Evolutionary conservation across 2,797 vertebrate genomes (phyloP), one percentile per base, ranked within the genome.

Genomic region (Epinephelus coioides): DNA sequence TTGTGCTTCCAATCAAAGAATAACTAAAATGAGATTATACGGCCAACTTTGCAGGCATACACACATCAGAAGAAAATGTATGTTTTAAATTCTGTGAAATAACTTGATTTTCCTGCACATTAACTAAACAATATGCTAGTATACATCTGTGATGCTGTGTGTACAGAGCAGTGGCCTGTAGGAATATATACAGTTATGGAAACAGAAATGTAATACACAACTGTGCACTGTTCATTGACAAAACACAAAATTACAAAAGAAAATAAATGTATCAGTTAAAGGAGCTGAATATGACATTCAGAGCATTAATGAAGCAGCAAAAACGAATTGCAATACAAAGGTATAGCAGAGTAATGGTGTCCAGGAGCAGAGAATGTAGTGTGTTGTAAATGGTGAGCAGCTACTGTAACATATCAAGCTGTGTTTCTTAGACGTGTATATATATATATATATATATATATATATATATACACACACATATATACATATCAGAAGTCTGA

Each of bases 1-100:
- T 19, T 51, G 34, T 47, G 49, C 44, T 61, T 66, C 40, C 59
- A 72, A 38, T 61, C 6, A 63, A 69, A 54, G 18, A 7, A 67
- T 23, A 25, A 19, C 43, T 40, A 17, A 27, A 65, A 61, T 56
- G 40, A 38, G 30, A 82, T 79, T n/a, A 66, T 66, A 57, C 25
- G 51, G 19, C 76, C 13, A 51, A 59, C 13, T 40, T 47, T 49
- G 23, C 5, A 70, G 30, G 19, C 25, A 49, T 38, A 49, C 14
- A 76, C 50, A 78, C 43, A 30, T 25, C 23, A 77, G 18, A 46
- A 30, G 6, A 73, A 47, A 62, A 50, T 6, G 1, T 3, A 23
- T 4, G 9, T 50, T 82, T 82, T 54, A 50, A 49, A 68, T 44
- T 5, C 38, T 51, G 18, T 38, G 21, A 47, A 79, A 63, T 7